Percentiles rank a stretch among this genome's conserved stretches.
Conservation (phyloP, 2,888 invertebrate genomes). For the Meteorus colon region DNA sequence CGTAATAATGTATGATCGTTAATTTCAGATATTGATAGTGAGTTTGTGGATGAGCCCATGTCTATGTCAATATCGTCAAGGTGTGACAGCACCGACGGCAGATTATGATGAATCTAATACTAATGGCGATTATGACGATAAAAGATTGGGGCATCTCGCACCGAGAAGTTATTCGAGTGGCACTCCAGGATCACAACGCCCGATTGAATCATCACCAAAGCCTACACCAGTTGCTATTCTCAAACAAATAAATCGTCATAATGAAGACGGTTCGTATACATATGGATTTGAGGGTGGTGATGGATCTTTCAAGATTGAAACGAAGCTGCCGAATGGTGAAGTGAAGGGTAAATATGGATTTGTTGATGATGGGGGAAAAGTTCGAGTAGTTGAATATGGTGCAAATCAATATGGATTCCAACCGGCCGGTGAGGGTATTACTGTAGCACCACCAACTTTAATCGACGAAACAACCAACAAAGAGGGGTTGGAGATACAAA, state of each 20-base stretch:
- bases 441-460: constrained; percentile 77
- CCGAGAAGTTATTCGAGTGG: constrained; percentile 74
- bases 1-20: background rate
- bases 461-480: constrained; percentile 72
- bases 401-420: constrained; percentile 92
- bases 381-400: constrained; percentile 90
- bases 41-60: constrained; percentile 74
- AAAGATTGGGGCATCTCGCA: constrained; percentile 64
- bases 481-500: constrained; percentile 57
- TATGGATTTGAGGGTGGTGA: constrained; percentile 93
- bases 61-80: constrained; percentile 72
- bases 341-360: constrained; percentile 94
- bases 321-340: constrained; percentile 86
- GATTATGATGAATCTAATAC: constrained; percentile 72
- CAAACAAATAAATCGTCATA: constrained; percentile 92
- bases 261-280: constrained; percentile 92
- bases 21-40: constrained; percentile 65
- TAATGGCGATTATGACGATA: constrained; percentile 68
- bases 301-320: constrained; percentile 93
- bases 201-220: constrained; percentile 70
- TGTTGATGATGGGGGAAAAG: constrained; percentile 87
- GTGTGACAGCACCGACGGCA: constrained; percentile 51
- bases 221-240: constrained; percentile 85
- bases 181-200: constrained; percentile 70
- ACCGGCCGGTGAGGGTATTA: constrained; percentile 90